Percentiles rank a stretch among this genome's conserved stretches.
phyloP scores from a whole-genome alignment of 2,797 vertebrate species.

The Sebastiscus albofasciatus region DNA sequence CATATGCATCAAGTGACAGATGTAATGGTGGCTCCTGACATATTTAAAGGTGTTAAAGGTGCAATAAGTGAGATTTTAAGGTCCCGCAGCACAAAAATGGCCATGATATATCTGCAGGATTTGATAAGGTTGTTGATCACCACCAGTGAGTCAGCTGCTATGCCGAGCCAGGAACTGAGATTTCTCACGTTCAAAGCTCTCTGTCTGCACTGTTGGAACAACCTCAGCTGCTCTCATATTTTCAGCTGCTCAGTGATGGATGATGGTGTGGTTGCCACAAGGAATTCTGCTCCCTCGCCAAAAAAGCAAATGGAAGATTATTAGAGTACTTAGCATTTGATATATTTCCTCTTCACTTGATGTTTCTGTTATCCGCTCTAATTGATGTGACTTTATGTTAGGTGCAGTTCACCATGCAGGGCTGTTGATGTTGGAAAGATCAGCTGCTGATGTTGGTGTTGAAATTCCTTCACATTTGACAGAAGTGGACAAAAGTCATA shows the following conservation, averaged over 20 bases:
- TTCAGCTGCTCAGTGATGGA: conserved; percentile 54
- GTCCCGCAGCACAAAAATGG: conserved; percentile 6
- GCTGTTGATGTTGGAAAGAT: not conserved
- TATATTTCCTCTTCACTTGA: conserved; percentile 23
- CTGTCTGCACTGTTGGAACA: conserved; percentile 36
- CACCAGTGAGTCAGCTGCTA: conserved; percentile 38
- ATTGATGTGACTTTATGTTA: conserved; percentile 38
- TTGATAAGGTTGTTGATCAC: conserved; percentile 54
- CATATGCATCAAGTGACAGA: not conserved
- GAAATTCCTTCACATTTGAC: not conserved
- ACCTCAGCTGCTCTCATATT: conserved; percentile 46
- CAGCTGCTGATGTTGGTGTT: not conserved
- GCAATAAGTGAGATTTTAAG: conserved; percentile 39
- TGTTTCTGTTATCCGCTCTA: conserved; percentile 12
- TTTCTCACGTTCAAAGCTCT: conserved; percentile 55
- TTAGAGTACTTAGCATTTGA: conserved; percentile 37
- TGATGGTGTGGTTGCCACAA: conserved; percentile 38
- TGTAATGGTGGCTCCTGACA: not conserved
- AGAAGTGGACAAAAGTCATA: not conserved
- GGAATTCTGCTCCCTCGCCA: conserved; percentile 31
- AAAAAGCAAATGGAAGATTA: conserved; percentile 46
- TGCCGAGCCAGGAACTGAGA: conserved; percentile 16
- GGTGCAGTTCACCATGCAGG: not conserved
- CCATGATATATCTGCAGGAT: conserved; percentile 41
- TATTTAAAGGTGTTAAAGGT: conserved; percentile 31